Evolutionary conservation across 2,888 invertebrate genomes (phyloP), one percentile per base, ranked within the genome.

Genomic region (Drosophila trichaetosa): DNA sequence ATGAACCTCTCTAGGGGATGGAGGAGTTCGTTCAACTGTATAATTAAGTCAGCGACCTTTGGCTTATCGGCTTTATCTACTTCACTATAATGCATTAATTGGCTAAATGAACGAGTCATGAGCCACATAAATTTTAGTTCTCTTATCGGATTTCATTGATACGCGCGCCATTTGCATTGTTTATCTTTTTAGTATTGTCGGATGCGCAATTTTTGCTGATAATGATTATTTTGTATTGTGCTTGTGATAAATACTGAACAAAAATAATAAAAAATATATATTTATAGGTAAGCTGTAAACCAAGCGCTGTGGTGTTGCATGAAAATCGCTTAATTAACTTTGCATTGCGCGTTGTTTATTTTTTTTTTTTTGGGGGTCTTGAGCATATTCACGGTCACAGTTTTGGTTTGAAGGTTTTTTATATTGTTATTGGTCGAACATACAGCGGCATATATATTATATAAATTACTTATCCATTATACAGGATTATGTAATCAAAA

Each of bases 321-420:
- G 75, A 73, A 81, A 85, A 87, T 89, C 51, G 66, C 75, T 79
- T 77, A 80, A 86, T 86, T 83, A 89, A 67, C 82, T 73, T 77
- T 84, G 76, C 86, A 58, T 34, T 71, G 42, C 70, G 73, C 82
- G 80, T 82, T 75, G 58, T 74, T 40, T 53, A 51, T 64, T 56
- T 64, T 11, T 72, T 76, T 57, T 52, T 63, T 11, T 3, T 33
- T 2, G 57, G 46, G 71, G 72, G 63, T 80, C 24, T 46, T 69
- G 67, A 64, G 60, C 61, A 82, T 84, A 80, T 87, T 89, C 85
- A 85, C 82, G 85, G 85, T 80, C 89, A 79, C 69, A 29, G 63
- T 56, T 73, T 78, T 71, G 59, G 59, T 46, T 52, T 69, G 80
- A 87, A 82, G 88, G 88, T 61, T 38, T 56, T 36, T 66, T 75